These are phyloP conservation scores for Chrysolina americana DNA, from an alignment of 2,888 invertebrate genomes.

Conservation along the genomic window DNA sequence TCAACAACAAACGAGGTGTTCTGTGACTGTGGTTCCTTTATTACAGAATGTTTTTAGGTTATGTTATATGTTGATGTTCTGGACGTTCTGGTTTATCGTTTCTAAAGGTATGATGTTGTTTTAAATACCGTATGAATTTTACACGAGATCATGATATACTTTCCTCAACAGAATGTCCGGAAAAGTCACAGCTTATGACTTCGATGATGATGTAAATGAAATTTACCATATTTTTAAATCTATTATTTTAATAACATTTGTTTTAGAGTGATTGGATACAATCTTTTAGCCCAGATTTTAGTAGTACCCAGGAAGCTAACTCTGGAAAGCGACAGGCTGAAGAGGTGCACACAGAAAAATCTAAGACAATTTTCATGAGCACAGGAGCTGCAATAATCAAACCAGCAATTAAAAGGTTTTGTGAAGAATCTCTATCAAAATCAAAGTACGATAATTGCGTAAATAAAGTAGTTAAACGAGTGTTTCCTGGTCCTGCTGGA, in stretches of 20 bases:
- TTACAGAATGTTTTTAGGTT: no score
- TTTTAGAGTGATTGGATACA: conserved; percentile 39
- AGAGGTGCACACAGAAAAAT: not conserved
- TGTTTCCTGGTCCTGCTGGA: conserved; percentile 61
- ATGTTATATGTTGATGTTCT: no score
- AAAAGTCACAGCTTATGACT: conserved; percentile 16
- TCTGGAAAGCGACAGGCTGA: conserved; percentile 31
- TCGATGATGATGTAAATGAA: conserved; percentile 24
- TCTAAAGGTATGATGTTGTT: no score
- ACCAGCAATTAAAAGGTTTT: not conserved
- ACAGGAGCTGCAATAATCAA: not conserved
- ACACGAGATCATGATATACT: not conserved
- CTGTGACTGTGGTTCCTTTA: no score
- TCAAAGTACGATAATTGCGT: not conserved
- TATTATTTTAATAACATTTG: not conserved
- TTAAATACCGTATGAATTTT: not conserved
- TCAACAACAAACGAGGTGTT: no score
- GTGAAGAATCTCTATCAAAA: conserved; percentile 10
- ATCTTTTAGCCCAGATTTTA: conserved; percentile 37
- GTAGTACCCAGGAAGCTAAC: conserved; percentile 36
- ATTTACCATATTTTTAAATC: not conserved
- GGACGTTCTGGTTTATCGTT: no score
- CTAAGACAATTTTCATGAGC: conserved; percentile 36
- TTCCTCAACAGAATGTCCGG: conserved; percentile 18
- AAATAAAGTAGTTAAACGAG: conserved; percentile 52